Evolutionary conservation across 2,888 invertebrate species (phyloP), one percentile per base, ranked within the genome.

Genomic region (Pyrrhosoma nymphula): DNA sequence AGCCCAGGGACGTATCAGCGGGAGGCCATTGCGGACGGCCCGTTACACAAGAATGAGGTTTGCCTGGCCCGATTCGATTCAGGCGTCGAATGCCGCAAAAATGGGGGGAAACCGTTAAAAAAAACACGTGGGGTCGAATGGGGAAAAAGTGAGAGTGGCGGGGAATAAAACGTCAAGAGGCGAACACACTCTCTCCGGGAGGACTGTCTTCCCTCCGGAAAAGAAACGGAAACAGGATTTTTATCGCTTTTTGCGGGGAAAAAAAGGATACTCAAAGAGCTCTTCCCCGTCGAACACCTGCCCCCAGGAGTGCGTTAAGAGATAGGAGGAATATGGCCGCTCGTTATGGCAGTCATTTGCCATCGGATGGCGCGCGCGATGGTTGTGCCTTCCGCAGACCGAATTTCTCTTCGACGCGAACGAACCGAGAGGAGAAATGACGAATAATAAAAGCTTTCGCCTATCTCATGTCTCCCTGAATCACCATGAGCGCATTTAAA

Each of bases 301-400:
- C 35, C 82, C 47, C 30, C 35, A 35, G 35, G 82, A 16, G 82
- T 35, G 14, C 35, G 47, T 47, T 26, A 12, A 20, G 69, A 82
- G 82, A 82, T 82, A 82, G 35, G 82, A 35, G 82, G 82, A 82
- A 82, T 35, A 82, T 35, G 82, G 30, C 82, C 26, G 82, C 35
- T 82, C 26, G 82, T 82, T 82, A 82, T 35, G 82, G 82, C 30
- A 12, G n/a, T 26, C 26, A 16, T 82, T 82, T 82, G 35, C 82
- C 30, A 82, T 82, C 82, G 30, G 82, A 82, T 82, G 82, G 82
- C 82, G 82, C n/a, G 69, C 60, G 23, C 60, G 60, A 69, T 82
- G n/a, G 14, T 14, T 0, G 30, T 35, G 82, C 35, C 30, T 14
- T 35, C 35, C 12, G 35, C 69, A 10, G 82, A 82, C 12, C 82